Base-by-base conservation (phyloP, 2,888 invertebrate species). In the Molorchus minor region DNA sequence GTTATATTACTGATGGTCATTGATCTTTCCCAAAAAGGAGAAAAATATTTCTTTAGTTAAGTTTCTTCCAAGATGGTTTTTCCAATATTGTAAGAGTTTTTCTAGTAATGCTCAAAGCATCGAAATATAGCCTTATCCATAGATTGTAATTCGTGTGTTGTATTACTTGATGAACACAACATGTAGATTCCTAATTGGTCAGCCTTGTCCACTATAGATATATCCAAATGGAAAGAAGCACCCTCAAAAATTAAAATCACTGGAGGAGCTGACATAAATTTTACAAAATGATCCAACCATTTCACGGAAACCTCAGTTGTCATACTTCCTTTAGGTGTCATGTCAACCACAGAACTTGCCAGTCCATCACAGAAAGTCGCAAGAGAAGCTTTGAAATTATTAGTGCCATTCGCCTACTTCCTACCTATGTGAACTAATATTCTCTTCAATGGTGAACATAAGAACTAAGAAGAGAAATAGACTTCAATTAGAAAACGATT, bases 101-200 rank as follows among this genome's bases (percentile, higher is more conserved):
- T 75, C 75, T 75, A 77, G 64, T 56, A 41, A 55, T 68, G 56
- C 60, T 77, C 75, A 63, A 73, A 77, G 3, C 71, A 62, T 19
- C 69, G 49, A 63, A 76, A 76, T 7, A 75, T 71, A 17, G 71
- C 43, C 58, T 77, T 76, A 62, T 75, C 75, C 68, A 77, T 68
- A 3, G 75, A 74, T 55, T 77, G 77, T 0, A 77, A 58, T 46
- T 76, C 74, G 57, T 77, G 76, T 33, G 33, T 33, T 0, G 76
- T 77, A 0, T 74, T 76, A 45, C 72, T 72, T 2, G 76, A 76
- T 29, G 78, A 59, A 58, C 77, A 77, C 30, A 68, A 75, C 16
- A 78, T 61, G 21, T 61, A 62, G 33, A 76, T 73, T 16, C 65
- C 65, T 36, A 61, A 58, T 54, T 63, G 56, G 17, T 75, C 73